Percentiles rank a stretch among this genome's conserved stretches.
Conservation (phyloP, 2,888 invertebrate genomes). For the Nemotelus nigrinus region DNA sequence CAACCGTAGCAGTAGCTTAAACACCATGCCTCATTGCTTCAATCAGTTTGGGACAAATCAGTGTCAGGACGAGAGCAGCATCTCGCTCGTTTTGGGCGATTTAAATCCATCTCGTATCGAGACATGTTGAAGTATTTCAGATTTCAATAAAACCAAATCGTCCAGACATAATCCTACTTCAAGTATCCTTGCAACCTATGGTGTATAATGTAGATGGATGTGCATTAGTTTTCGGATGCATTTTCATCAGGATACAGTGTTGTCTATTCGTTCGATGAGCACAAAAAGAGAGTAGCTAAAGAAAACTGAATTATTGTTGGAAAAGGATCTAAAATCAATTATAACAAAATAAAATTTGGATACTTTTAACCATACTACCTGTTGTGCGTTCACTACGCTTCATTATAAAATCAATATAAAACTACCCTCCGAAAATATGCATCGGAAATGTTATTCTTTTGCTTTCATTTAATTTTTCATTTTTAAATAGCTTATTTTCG, state of each 20-base stretch:
- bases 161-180: slow-evolving; percentile 48
- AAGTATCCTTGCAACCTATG: slow-evolving; percentile 38
- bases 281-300: too few species aligned
- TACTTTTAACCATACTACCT: too few species aligned
- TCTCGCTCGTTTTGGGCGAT: slow-evolving; percentile 42
- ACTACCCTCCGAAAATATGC: too few species aligned
- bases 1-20: not conserved
- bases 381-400: too few species aligned
- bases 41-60: slow-evolving; percentile 32
- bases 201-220: not conserved
- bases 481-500: not conserved
- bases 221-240: slow-evolving; percentile 26
- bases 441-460: too few species aligned
- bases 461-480: not conserved
- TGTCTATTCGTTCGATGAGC: not conserved
- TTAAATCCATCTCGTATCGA: slow-evolving; percentile 48
- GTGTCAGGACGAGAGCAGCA: slow-evolving; percentile 9
- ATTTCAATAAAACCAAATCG: slow-evolving; percentile 51
- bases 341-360: too few species aligned
- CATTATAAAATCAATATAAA: too few species aligned
- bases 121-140: slow-evolving; percentile 49
- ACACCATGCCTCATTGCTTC: slow-evolving; percentile 36
- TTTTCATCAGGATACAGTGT: not conserved
- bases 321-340: too few species aligned
- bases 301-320: too few species aligned